phyloP scores from a whole-genome alignment of 2,113 vertebrate species.

The Neolamprologus hecqui region DNA sequence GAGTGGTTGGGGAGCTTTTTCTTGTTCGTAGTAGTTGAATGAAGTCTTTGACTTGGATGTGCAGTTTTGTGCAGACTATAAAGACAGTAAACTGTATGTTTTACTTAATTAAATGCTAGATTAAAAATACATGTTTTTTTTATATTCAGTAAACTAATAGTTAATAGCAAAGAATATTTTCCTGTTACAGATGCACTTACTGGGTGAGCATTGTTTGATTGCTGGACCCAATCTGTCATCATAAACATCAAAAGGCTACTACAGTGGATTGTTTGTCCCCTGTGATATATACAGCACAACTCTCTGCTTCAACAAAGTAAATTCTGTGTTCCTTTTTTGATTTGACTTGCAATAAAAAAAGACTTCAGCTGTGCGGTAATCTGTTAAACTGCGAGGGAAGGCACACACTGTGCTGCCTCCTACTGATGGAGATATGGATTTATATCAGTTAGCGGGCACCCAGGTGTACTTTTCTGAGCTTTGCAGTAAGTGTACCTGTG shows the following conservation, averaged over 20 bases:
- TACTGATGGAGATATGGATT: background rate
- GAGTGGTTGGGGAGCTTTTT: background rate
- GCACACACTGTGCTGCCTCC: background rate
- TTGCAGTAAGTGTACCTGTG: conserved; percentile 5
- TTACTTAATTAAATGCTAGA: background rate
- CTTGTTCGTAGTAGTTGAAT: background rate
- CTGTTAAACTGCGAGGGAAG: background rate
- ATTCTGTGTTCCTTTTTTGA: background rate
- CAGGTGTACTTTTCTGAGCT: background rate
- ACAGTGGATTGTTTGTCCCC: background rate
- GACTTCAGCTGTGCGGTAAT: background rate
- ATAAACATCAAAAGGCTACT: background rate
- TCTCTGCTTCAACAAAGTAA: background rate
- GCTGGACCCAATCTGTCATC: background rate
- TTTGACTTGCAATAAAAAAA: background rate
- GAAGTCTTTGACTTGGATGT: background rate
- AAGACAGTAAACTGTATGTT: background rate
- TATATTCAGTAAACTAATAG: background rate
- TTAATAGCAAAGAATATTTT: background rate
- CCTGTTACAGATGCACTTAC: background rate
- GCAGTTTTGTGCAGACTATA: background rate
- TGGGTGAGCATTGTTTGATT: background rate
- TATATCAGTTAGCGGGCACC: background rate
- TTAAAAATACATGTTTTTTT: background rate
- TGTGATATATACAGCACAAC: background rate